Base-by-base conservation (phyloP, 2,888 invertebrate species). In the Drosophila suboccidentalis region DNA sequence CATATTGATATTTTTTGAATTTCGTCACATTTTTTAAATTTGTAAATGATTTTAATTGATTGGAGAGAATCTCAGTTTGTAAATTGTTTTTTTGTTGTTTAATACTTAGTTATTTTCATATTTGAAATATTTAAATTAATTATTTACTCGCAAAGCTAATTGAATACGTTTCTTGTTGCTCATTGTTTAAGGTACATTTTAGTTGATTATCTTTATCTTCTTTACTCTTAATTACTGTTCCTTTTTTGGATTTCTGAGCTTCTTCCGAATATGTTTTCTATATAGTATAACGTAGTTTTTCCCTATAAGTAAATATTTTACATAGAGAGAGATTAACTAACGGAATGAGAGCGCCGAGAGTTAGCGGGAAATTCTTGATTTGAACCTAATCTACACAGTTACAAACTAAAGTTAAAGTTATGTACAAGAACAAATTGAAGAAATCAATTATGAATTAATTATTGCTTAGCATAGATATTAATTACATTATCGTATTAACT, bases 91-190 rank as follows among this genome's bases (percentile, higher is more conserved):
- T 54, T 53, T 44, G 3, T 22, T 26, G 26, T 43, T 43, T 71
- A 77, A 77, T 77, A 77, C 79, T 75, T 78, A 41, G 22, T 34
- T 63, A 22, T 58, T 57, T 41, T 53, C 50, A 74, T 71, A 55
- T 70, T 77, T 60, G 22, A 41, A 71, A 71, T 72, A 71, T 69
- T 76, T 66, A n/a, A 38, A 71, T 61, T 60, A 54, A 34, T 60
- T 51, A 41, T 44, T 75, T 70, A 63, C 58, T 84, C 57, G 74
- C 80, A 88, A 88, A 88, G 82, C 82, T 83, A 85, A 82, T 82
- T 82, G 60, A 83, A 83, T 88, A 88, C 78, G 65, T 75, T 82
- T 80, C 22, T 79, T 78, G 68, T 70, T 76, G 58, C 63, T 67
- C 73, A 66, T 47, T 62, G 39, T 75, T 67, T 86, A 87, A 84